Evolutionary conservation across 2,888 invertebrate genomes (phyloP), one percentile per base, ranked within the genome.

Genomic region (Nudaria mundana): DNA sequence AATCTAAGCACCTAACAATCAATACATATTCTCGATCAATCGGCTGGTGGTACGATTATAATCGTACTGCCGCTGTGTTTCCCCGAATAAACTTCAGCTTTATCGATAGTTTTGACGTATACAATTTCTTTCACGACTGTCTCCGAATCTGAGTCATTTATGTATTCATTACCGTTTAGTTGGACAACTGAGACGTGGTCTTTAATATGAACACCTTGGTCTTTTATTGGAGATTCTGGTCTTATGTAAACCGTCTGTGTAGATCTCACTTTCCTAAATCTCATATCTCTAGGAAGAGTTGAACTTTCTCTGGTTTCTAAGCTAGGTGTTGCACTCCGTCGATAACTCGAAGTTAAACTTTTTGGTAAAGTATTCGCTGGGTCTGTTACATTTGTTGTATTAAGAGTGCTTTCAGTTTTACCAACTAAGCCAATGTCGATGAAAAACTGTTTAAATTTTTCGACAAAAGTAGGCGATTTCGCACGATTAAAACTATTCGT

Each of bases 361-460:
- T 87, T 87, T 0, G 86, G 87, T 40, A 87, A 40, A 0, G 86
- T 85, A 32, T 71, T 81, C 0, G 71, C 29, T 3, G 66, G 63
- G 24, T 60, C 57, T 1, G 64, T 2, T 13, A 8, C 18, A 15
- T n/a, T 23, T 28, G 23, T n/a, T 5, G 20, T 58, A 10, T 64
- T 48, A 0, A 70, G 56, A 1, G 35, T 55, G 22, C 75, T 79
- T 0, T 80, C 83, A 0, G 76, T 42, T 52, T 80, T 86, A 1
- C 15, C 22, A 6, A 79, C 85, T 10, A 87, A 53, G 1, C 87
- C 87, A 0, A 88, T 81, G 36, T 88, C 87, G 1, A 74, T 60
- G 56, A 88, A 87, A 65, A 87, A 88, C 43, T 85, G 81, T 49
- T 83, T 88, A 46, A 85, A 88, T 52, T 85, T 86, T 52, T 88